These are phyloP conservation scores for Syngnathoides biaculeatus DNA, from an alignment of 2,113 vertebrate genomes.

Conservation along the genomic window DNA sequence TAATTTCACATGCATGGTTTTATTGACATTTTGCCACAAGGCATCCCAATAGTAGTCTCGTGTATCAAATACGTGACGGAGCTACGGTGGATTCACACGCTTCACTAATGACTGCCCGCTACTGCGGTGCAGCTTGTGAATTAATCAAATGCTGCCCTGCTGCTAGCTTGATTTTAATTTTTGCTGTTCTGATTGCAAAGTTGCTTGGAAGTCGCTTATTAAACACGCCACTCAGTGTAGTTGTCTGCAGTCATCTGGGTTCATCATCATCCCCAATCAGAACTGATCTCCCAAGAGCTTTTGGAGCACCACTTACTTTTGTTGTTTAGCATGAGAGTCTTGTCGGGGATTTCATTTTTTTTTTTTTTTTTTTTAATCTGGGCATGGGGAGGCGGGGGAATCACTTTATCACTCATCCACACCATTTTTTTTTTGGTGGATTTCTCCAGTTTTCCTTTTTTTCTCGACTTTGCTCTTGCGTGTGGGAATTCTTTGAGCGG, in stretches of 20 bases:
- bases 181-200: not conserved
- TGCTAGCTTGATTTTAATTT: not conserved
- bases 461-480: not conserved
- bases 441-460: slow-evolving; percentile 17
- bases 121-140: not conserved
- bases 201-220: not conserved
- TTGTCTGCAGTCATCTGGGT: slow-evolving; percentile 30
- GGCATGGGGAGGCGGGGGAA: not conserved
- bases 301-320: slow-evolving; percentile 11
- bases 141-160: not conserved
- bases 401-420: slow-evolving; percentile 11
- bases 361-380: slow-evolving; percentile 20
- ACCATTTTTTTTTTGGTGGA: slow-evolving; percentile 8
- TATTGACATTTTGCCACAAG: no score
- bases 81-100: not conserved
- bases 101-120: not conserved
- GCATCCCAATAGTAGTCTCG: no score
- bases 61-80: no score
- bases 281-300: slow-evolving; percentile 12
- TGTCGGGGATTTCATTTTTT: slow-evolving; percentile 19
- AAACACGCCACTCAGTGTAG: not conserved
- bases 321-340: not conserved
- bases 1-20: not conserved
- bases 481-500: slow-evolving; percentile 15
- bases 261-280: slow-evolving; percentile 28